phyloP scores from a whole-genome alignment of 2,797 vertebrate species.

The Antrozous pallidus region DNA sequence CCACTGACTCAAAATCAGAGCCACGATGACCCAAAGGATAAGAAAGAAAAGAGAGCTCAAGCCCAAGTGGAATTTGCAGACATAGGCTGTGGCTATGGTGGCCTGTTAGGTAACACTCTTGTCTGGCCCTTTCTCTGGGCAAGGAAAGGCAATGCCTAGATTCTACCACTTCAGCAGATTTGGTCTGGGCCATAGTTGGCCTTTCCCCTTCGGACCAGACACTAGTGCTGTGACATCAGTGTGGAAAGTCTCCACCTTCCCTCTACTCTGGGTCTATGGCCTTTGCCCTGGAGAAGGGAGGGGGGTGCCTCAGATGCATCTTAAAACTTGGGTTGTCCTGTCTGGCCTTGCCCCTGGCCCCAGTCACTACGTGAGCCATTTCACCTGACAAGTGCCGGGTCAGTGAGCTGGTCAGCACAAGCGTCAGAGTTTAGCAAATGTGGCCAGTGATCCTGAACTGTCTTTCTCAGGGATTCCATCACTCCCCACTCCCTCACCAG shows the following conservation, averaged over 20 bases:
- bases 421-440: conserved; percentile 63
- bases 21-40: conserved; percentile 71
- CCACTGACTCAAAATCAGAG: conserved; percentile 60
- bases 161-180: conserved; percentile 58
- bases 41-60: conserved; percentile 50
- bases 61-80: conserved; percentile 92
- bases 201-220: conserved; percentile 56
- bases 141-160: background rate
- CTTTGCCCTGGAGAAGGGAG: conserved; percentile 61
- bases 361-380: conserved; percentile 30
- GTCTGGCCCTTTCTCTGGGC: background rate
- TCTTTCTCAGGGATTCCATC: conserved; percentile 62
- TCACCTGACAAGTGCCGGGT: conserved; percentile 62
- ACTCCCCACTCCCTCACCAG: background rate
- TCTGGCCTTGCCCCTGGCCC: conserved; percentile 15
- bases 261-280: conserved; percentile 44
- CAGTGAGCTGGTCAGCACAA: conserved; percentile 71
- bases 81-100: conserved; percentile 95
- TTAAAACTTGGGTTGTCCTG: conserved; percentile 7
- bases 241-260: background rate
- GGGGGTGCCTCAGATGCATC: conserved; percentile 29
- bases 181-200: background rate
- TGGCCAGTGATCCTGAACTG: conserved; percentile 72
- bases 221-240: conserved; percentile 53
- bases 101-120: conserved; percentile 89